Conservation (phyloP, 2,797 vertebrate species). For the Darevskia mixta region DNA sequence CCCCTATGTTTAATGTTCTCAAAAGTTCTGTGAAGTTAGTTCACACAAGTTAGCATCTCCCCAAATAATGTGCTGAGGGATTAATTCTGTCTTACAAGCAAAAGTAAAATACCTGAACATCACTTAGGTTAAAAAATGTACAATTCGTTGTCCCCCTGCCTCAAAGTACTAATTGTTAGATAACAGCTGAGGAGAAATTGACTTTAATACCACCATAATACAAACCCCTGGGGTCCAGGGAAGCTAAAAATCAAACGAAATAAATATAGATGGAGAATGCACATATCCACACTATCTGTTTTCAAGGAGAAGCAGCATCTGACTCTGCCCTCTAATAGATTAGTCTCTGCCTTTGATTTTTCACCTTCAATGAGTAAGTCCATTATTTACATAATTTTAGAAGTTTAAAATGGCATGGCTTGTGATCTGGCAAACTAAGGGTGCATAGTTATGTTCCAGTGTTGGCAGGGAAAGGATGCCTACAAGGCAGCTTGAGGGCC, state of each 20-base stretch:
- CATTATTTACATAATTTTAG: background rate
- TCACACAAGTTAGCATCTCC: slow-evolving; percentile 43
- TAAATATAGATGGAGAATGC: background rate
- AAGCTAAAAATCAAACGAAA: background rate
- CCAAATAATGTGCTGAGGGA: slow-evolving; percentile 44
- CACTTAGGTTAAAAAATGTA: background rate
- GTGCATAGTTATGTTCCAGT: background rate
- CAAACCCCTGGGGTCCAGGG: background rate
- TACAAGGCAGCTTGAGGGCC: too few relatives aligned
- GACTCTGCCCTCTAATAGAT: background rate
- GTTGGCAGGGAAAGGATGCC: too few relatives aligned
- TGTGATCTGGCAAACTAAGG: background rate
- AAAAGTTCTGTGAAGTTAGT: slow-evolving; percentile 46
- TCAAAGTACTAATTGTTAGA: background rate
- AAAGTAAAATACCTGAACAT: slow-evolving; percentile 17
- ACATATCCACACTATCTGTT: background rate
- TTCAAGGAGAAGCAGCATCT: slow-evolving; percentile 12
- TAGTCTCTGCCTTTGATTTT: background rate
- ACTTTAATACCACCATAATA: background rate
- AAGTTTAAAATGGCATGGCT: background rate
- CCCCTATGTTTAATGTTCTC: slow-evolving; percentile 50
- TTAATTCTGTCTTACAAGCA: slow-evolving; percentile 46
- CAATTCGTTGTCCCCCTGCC: background rate
- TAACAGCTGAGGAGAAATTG: background rate
- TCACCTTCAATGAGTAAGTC: background rate